Evolutionary conservation across 2,113 vertebrate genomes (phyloP).

Genomic region (Periophthalmodon schlosseri): DNA sequence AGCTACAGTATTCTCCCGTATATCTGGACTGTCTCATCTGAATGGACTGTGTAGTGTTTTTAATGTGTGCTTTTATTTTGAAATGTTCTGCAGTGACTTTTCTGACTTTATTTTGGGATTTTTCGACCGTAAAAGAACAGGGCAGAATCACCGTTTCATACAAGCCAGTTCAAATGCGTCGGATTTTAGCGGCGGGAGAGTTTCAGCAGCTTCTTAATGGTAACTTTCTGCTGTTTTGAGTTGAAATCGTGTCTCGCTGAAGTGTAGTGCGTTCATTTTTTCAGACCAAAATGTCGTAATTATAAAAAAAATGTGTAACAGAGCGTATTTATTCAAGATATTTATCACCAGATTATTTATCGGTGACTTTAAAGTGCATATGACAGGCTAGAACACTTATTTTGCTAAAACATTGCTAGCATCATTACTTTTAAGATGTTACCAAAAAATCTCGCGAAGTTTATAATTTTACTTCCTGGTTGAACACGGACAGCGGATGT

Average conservation of each 20-base stretch:
- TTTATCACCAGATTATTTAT: constrained; percentile 3
- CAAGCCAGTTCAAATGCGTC: constrained; percentile 13
- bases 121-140: constrained; percentile 25
- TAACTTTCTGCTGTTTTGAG: background rate
- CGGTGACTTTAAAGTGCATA: background rate
- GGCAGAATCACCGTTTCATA: constrained; percentile 13
- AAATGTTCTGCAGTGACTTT: constrained; percentile 65
- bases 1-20: constrained; percentile 54
- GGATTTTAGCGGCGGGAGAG: background rate
- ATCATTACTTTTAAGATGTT: background rate
- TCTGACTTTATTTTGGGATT: constrained; percentile 37
- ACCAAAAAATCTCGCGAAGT: too few species aligned
- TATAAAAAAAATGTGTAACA: background rate
- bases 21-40: constrained; percentile 60
- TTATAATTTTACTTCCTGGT: too few species aligned
- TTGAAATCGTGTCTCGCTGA: background rate
- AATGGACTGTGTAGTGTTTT: constrained; percentile 64
- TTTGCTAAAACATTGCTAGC: too few species aligned
- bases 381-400: background rate
- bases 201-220: background rate
- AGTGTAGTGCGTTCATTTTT: background rate
- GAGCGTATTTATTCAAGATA: background rate
- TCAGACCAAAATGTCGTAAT: background rate
- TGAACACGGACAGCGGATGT: too few species aligned
- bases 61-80: constrained; percentile 46